Evolutionary conservation across 37 sponge, comb jelly and placozoan genomes (phyloP), one percentile per base, ranked within the genome.

Genomic region (Aplysina aerophoba): DNA sequence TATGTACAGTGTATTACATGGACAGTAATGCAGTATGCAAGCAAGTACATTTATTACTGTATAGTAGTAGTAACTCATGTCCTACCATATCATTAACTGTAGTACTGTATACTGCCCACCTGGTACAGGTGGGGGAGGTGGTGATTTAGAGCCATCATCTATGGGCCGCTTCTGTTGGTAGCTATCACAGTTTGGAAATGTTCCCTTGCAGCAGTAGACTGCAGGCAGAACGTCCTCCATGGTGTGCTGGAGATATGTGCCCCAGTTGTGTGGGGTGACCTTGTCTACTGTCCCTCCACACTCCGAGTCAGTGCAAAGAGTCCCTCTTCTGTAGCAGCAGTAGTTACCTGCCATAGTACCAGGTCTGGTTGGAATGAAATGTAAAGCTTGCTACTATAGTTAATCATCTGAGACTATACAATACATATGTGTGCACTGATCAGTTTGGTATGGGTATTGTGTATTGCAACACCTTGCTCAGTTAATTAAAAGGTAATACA

Each of bases 151-250:
- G 21, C 90, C 73, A 81, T 72, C 66, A 62, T 90, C 90, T 36
- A 81, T 81, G 20, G 90, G 90, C 21, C 90, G 78, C 15, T 81
- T 39, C 20, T 90, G 79, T 74, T 81, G 85, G 57, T 85, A 90
- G 55, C 30, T 39, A 35, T 34, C 61, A 85, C 90, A 90, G 27
- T 82, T 69, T 1, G 83, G 60, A 31, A 85, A 90, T 53, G 4
- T 4, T 3, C 81, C 86, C 62, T 77, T 85, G 39, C 90, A 90
- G 82, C 90, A 90, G 19, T 80, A 37, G 24, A 74, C n/a, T 25
- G 35, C 81, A 15, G 90, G 90, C 36, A 82, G 20, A 36, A 90
- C 58, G 54, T 90, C 90, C 22, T 61, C 40, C 12, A 73, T 15
- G 22, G 62, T 64, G 39, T 90, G 90, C 50, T 55, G 40, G 27